phyloP scores from a whole-genome alignment of 2,888 invertebrate genomes.

The Harpalus rubripes region DNA sequence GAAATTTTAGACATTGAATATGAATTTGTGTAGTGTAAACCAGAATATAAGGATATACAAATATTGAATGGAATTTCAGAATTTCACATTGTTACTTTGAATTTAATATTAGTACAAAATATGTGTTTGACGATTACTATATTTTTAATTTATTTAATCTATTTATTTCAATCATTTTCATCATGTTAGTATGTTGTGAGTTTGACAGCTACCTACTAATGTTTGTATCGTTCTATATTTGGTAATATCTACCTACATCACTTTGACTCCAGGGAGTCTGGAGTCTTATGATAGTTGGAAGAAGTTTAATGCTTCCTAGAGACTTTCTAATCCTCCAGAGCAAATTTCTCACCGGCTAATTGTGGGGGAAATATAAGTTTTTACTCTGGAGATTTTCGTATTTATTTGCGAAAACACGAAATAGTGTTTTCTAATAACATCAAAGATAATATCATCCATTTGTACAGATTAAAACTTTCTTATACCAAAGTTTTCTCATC shows the following conservation, averaged over 20 bases:
- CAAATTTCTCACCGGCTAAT: constrained; percentile 19
- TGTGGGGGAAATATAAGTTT: constrained; percentile 30
- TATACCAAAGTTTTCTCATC: not conserved
- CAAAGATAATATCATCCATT: constrained; percentile 38
- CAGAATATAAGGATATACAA: too few species aligned
- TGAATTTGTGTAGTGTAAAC: too few species aligned
- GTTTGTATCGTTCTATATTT: not conserved
- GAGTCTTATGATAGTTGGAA: constrained; percentile 24
- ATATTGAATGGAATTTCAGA: too few species aligned
- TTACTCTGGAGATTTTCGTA: constrained; percentile 22
- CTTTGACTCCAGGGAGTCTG: not conserved
- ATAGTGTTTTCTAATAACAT: constrained; percentile 37
- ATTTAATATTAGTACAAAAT: too few species aligned
- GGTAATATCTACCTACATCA: not conserved
- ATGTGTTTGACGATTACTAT: too few species aligned
- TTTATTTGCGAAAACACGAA: constrained; percentile 37
- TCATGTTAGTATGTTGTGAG: too few species aligned
- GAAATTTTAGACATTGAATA: too few species aligned
- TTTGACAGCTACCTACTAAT: too few species aligned
- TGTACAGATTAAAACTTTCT: constrained; percentile 52
- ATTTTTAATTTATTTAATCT: too few species aligned
- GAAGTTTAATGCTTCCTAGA: constrained; percentile 28
- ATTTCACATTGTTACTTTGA: too few species aligned
- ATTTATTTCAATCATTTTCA: too few species aligned
- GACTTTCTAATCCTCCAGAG: constrained; percentile 31